Conservation (phyloP, 2,797 vertebrate species). For the Euthynnus affinis region DNA sequence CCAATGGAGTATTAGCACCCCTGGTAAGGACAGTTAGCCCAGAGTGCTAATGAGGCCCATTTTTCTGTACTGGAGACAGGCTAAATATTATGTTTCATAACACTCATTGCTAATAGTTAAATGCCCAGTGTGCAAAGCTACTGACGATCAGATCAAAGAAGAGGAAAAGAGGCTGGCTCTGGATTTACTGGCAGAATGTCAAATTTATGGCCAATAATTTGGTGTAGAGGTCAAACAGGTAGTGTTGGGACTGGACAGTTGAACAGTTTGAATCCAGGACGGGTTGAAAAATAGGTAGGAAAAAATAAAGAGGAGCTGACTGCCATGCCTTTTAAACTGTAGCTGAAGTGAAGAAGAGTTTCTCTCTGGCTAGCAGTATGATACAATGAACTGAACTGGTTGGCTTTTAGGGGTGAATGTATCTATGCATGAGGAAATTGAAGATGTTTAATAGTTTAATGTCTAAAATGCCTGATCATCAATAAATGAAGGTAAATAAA, state of each 20-base stretch:
- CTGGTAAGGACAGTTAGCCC: slow-evolving; percentile 43
- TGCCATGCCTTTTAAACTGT: background rate
- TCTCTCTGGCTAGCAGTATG: too few relatives aligned
- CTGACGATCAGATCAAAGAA: slow-evolving; percentile 11
- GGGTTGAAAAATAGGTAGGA: background rate
- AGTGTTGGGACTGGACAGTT: background rate
- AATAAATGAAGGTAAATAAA: too few relatives aligned
- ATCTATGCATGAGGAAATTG: background rate
- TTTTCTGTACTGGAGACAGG: slow-evolving; percentile 48
- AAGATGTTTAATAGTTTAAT: too few relatives aligned
- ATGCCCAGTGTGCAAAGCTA: background rate
- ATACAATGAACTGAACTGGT: background rate
- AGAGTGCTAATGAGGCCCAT: slow-evolving; percentile 64
- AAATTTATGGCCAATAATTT: background rate
- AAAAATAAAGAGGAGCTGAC: too few relatives aligned
- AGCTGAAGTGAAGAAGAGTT: background rate
- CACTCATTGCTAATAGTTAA: slow-evolving; percentile 15
- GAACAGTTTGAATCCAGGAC: background rate
- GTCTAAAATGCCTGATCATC: too few relatives aligned
- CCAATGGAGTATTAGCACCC: slow-evolving; percentile 49
- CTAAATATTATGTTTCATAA: slow-evolving; percentile 62
- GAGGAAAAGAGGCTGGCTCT: background rate
- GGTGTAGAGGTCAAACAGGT: background rate
- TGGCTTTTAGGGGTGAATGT: background rate
- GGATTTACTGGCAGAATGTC: background rate